Base-by-base conservation (phyloP, 2,113 vertebrate species). In the Neogale vison region DNA sequence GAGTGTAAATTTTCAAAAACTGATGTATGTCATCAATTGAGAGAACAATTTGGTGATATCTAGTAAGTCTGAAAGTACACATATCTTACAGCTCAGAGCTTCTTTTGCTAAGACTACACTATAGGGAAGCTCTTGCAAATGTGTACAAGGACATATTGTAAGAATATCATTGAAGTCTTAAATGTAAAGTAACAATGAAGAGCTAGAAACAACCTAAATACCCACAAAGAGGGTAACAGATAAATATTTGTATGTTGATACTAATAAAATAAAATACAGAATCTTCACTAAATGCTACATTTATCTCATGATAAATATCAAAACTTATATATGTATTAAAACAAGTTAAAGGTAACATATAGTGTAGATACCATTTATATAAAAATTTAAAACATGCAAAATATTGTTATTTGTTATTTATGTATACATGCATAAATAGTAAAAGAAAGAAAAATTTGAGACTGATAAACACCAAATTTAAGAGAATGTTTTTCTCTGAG, bases 321-420 rank as follows among this genome's bases (percentile, higher is more conserved):
- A 79, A 95, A 87, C 8, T 92, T 92, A 92, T 72, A 88, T 36
- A 50, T 63, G 42, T 45, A 13, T 67, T 76, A 69, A 77, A 80
- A 85, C 26, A 81, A 47, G 7, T 42, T 94, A 74, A 88, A 82
- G 36, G 26, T 63, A 17, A 26, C 29, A 63, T 26, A 29, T 26
- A 71, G 18, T 74, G 63, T 95, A 88, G 74, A 42, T 79, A 63
- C 11, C 4, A 12, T 74, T 61, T 87, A 39, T 87, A 34, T 79
- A 74, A 79, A 82, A 83, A 36, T 90, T 95, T 90, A 39, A 96
- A 94, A 57, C 45, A 80, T 13, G n/a, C 7, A 79, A 92, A 92
- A 84, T 10, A 85, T 34, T 79, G 57, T 81, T 42, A 67, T 42
- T n/a, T 74, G 23, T 74, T 81, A 84, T 81, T 85, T 93, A 74